Evolutionary conservation across 1,140 invertebrate genomes (phyloP).

Genomic region (Panonychus citri): DNA sequence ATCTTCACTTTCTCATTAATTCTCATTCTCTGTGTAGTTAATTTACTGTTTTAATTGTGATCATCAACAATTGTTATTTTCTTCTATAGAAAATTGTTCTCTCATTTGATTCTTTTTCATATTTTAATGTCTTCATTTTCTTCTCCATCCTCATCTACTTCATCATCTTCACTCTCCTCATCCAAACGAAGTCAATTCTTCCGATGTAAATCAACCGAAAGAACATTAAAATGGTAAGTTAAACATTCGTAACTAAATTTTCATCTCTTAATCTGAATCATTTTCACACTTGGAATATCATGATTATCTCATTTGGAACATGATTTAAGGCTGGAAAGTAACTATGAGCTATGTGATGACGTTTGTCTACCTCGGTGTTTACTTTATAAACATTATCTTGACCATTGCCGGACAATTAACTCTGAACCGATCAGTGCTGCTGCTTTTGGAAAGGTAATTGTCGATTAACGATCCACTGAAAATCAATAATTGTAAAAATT

Average conservation of each 20-base stretch:
- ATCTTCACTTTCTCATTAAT: too few species aligned
- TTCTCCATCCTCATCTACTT: too few species aligned
- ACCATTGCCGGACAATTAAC: slow-evolving; percentile 28
- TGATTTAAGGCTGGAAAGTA: slow-evolving; percentile 27
- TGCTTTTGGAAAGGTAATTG: slow-evolving; percentile 32
- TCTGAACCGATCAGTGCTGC: slow-evolving; percentile 33
- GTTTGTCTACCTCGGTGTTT: slow-evolving; percentile 33
- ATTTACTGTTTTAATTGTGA: too few species aligned
- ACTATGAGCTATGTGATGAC: slow-evolving; percentile 32
- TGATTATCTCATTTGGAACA: neutral
- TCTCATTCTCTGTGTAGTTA: too few species aligned
- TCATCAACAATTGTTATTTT: too few species aligned
- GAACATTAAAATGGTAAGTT: neutral
- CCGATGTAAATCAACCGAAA: neutral
- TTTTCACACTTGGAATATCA: neutral
- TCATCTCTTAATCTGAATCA: too few species aligned
- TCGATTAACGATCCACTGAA: too few species aligned
- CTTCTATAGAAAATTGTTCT: too few species aligned
- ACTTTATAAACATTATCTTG: slow-evolving; percentile 31
- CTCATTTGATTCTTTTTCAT: too few species aligned
- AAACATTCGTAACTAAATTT: neutral
- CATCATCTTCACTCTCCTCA: too few species aligned
- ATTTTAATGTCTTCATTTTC: too few species aligned
- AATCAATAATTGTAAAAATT: too few species aligned
- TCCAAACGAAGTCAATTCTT: neutral